phyloP scores from a whole-genome alignment of 2,113 vertebrate genomes.

The Gobius niger region DNA sequence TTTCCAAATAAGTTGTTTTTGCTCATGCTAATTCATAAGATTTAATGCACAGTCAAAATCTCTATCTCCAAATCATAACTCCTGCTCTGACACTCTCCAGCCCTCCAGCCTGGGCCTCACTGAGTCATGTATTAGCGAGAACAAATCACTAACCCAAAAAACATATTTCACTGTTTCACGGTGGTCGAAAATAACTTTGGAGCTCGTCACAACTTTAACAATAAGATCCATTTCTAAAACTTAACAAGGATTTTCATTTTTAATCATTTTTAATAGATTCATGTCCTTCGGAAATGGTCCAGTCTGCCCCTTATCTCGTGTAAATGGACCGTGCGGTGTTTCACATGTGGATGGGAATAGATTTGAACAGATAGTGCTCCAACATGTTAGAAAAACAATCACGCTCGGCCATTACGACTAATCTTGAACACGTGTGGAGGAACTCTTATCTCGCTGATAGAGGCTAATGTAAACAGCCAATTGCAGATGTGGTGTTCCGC shows the following conservation, averaged over 20 bases:
- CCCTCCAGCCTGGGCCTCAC: neutral
- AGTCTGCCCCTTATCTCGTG: neutral
- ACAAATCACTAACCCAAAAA: neutral
- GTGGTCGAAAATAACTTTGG: neutral
- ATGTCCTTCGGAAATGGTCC: neutral
- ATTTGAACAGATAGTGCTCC: neutral
- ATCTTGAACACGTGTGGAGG: neutral
- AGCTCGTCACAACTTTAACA: neutral
- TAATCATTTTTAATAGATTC: neutral
- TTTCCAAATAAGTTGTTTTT: too few species aligned
- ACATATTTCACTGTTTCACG: neutral
- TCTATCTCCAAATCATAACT: neutral
- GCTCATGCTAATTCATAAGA: too few species aligned
- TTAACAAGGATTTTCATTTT: neutral
- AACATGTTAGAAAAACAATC: neutral
- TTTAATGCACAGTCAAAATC: neutral
- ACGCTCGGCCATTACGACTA: neutral
- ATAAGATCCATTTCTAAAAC: neutral
- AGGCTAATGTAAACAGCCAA: neutral
- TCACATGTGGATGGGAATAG: neutral
- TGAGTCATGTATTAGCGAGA: neutral
- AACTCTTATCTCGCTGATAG: neutral
- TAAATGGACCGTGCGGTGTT: neutral
- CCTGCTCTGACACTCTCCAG: neutral
- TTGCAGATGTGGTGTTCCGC: neutral